Evolutionary conservation across 2,797 vertebrate species (phyloP).

Genomic region (Eremophila alpestris): DNA sequence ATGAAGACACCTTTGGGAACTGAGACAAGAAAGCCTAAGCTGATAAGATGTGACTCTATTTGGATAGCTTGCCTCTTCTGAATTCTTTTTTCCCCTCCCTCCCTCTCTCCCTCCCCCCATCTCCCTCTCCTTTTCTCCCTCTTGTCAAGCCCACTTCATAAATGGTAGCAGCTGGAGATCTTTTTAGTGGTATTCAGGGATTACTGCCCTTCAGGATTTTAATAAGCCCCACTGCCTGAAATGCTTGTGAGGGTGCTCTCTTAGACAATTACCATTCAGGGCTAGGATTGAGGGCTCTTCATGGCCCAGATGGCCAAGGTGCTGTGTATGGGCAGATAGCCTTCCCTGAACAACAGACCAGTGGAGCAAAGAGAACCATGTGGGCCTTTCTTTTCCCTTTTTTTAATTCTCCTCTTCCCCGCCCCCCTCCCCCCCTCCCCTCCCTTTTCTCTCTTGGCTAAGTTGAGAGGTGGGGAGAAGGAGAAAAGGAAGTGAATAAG

Average conservation of each 20-base stretch:
- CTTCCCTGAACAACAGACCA: constrained; percentile 49
- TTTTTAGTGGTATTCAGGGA: constrained; percentile 81
- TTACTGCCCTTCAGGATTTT: constrained; percentile 87
- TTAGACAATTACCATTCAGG: constrained; percentile 79
- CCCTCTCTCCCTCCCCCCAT: not conserved
- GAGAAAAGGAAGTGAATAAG: constrained; percentile 4
- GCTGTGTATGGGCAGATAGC: constrained; percentile 39
- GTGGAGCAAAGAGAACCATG: constrained; percentile 38
- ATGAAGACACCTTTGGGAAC: constrained; percentile 59
- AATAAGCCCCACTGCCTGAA: constrained; percentile 80
- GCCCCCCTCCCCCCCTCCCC: accelerated
- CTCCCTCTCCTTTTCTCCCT: constrained; percentile 33
- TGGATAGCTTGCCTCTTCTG: constrained; percentile 74
- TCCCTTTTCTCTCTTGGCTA: not conserved
- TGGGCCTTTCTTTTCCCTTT: not conserved
- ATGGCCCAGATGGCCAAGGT: constrained; percentile 73
- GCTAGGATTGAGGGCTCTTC: constrained; percentile 71
- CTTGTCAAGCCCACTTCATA: constrained; percentile 80
- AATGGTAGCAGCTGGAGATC: constrained; percentile 84
- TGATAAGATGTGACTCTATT: constrained; percentile 74
- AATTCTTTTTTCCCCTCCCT: constrained; percentile 50
- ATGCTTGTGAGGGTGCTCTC: constrained; percentile 79
- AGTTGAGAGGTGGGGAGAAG: not conserved
- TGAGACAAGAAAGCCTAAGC: constrained; percentile 69
- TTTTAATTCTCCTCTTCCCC: not conserved